These are phyloP conservation scores for Drosophila carrolli DNA, from an alignment of 1,140 invertebrate species.

Conservation along the genomic window DNA sequence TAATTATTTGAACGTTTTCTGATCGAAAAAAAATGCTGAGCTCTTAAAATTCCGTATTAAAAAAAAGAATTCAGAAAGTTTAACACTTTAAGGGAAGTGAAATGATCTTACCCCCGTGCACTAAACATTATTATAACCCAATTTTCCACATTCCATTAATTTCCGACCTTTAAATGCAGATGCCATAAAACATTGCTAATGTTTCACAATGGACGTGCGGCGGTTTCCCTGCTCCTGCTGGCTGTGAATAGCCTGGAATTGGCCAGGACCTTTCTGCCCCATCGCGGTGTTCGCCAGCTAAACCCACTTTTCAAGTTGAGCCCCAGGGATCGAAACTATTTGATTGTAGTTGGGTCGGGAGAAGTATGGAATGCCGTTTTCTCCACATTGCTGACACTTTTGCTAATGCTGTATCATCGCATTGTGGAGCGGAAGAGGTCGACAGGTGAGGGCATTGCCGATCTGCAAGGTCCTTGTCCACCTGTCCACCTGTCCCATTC, in stretches of 20 bases:
- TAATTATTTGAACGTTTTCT: too few relatives aligned
- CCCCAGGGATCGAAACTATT: constrained; percentile 54
- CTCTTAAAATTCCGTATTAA: not conserved
- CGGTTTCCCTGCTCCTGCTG: constrained; percentile 62
- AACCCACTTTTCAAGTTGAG: constrained; percentile 46
- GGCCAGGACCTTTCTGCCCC: constrained; percentile 60
- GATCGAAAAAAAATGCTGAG: too few relatives aligned
- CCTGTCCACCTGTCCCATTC: not conserved
- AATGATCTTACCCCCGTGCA: too few relatives aligned
- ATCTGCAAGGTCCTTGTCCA: constrained; percentile 1
- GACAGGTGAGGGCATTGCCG: constrained; percentile 59
- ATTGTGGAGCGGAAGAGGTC: constrained; percentile 74
- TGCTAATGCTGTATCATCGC: constrained; percentile 79
- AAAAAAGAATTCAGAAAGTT: too few relatives aligned
- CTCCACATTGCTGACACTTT: constrained; percentile 66
- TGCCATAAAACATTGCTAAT: constrained; percentile 76
- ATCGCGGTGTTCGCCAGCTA: constrained; percentile 29
- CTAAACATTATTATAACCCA: not conserved
- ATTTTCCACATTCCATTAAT: not conserved
- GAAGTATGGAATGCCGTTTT: constrained; percentile 66
- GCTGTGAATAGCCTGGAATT: constrained; percentile 73
- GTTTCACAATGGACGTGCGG: constrained; percentile 81
- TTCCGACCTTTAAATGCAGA: constrained; percentile 42
- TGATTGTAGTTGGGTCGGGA: constrained; percentile 64
- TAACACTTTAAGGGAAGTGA: too few relatives aligned